A percentile compares a stretch with the other conserved stretches of the same genome.
phyloP scores from a whole-genome alignment of 2,888 invertebrate species.

The Gari tellinella region DNA sequence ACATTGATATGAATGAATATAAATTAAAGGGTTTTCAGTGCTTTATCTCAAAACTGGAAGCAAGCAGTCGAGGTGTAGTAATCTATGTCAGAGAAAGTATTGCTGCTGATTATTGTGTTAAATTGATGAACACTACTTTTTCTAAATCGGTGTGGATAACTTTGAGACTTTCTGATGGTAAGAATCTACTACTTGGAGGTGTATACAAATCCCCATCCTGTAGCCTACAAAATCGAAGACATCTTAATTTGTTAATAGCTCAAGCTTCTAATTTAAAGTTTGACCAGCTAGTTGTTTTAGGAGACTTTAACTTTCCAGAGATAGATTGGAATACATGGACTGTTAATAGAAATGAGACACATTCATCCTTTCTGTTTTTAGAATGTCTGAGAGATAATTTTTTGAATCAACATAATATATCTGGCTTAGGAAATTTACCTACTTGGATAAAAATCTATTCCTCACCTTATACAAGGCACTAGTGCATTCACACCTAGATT shows the following conservation, averaged over 20 bases:
- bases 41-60: too few relatives aligned
- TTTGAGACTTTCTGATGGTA: not conserved
- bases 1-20: too few relatives aligned
- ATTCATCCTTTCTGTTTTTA: slow-evolving; percentile 9
- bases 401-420: slow-evolving; percentile 4
- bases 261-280: too few relatives aligned
- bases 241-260: too few relatives aligned
- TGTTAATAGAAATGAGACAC: slow-evolving; percentile 5
- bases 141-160: slow-evolving; percentile 16
- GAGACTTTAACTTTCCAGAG: slow-evolving; percentile 27
- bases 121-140: slow-evolving; percentile 5
- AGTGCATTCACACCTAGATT: too few relatives aligned
- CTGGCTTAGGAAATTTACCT: too few relatives aligned
- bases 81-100: slow-evolving; percentile 15
- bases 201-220: slow-evolving; percentile 11
- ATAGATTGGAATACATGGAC: slow-evolving; percentile 16
- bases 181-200: slow-evolving; percentile 11
- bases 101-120: slow-evolving; percentile 7
- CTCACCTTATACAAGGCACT: too few relatives aligned
- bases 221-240: not conserved
- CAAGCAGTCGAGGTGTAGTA: not conserved
- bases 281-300: slow-evolving; percentile 9
- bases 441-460: too few relatives aligned
- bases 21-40: too few relatives aligned
- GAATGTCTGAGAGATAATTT: slow-evolving; percentile 15